phyloP scores from a whole-genome alignment of 2,113 vertebrate species.

The Python bivittatus region DNA sequence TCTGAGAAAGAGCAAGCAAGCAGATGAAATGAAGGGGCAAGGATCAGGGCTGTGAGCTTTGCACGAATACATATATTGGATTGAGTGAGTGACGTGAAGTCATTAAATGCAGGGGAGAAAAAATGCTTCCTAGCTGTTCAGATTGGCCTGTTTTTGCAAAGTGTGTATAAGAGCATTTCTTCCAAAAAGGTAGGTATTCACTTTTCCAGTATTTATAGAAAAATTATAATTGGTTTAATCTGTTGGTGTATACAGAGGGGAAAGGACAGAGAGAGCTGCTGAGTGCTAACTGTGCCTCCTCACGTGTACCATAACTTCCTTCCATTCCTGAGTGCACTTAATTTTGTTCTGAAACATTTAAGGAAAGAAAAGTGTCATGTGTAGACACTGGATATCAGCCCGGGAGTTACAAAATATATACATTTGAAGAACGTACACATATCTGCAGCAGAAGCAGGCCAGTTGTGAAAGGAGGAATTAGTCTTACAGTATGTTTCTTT shows the following conservation, averaged over 20 bases:
- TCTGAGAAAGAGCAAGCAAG: neutral
- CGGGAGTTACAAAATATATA: neutral
- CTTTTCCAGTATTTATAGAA: neutral
- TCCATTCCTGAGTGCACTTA: neutral
- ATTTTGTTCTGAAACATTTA: neutral
- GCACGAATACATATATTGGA: neutral
- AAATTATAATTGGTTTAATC: neutral
- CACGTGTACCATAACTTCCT: neutral
- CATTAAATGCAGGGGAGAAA: neutral
- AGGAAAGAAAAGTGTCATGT: neutral
- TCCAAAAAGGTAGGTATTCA: neutral
- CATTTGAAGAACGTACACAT: neutral
- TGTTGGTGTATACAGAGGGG: neutral
- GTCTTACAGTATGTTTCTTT: slow-evolving; percentile 13
- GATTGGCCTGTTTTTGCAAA: neutral
- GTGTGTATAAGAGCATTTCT: neutral
- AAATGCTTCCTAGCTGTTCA: neutral
- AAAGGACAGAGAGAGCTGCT: no score
- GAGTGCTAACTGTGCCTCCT: neutral
- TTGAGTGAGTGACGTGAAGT: neutral
- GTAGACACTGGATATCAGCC: neutral
- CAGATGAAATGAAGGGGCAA: neutral
- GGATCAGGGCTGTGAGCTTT: neutral
- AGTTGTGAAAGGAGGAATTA: slow-evolving; percentile 1
- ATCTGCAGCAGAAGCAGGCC: neutral